Conservation (phyloP, 2,797 vertebrate species). For the Scyliorhinus canicula region DNA sequence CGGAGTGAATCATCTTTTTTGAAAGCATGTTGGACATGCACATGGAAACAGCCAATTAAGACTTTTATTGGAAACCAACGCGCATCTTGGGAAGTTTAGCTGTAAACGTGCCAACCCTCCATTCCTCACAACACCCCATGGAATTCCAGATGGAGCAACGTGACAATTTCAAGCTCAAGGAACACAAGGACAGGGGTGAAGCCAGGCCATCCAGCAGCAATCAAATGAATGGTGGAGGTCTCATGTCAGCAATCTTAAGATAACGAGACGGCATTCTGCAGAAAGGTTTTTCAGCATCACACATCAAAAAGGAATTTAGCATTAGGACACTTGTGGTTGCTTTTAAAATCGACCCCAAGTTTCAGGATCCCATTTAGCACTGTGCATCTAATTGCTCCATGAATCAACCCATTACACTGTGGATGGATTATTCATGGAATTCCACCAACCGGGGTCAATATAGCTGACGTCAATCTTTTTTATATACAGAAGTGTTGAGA, state of each 20-base stretch:
- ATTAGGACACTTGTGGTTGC: background rate
- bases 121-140: background rate
- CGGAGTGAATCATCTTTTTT: background rate
- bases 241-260: background rate
- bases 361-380: background rate
- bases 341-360: background rate
- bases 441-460: background rate
- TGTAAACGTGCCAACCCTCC: background rate
- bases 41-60: background rate
- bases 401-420: slow-evolving; percentile 1
- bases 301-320: background rate
- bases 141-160: background rate
- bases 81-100: background rate
- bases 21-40: background rate
- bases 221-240: background rate
- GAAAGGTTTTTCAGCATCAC: no score
- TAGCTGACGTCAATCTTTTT: background rate
- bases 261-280: background rate
- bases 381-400: background rate
- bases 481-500: background rate
- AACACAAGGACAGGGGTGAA: background rate
- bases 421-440: background rate
- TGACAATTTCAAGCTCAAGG: background rate
- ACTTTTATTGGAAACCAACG: background rate
- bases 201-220: background rate